These are phyloP conservation scores for Cinara cedri DNA, from an alignment of 2,888 invertebrate species.

Conservation along the genomic window DNA sequence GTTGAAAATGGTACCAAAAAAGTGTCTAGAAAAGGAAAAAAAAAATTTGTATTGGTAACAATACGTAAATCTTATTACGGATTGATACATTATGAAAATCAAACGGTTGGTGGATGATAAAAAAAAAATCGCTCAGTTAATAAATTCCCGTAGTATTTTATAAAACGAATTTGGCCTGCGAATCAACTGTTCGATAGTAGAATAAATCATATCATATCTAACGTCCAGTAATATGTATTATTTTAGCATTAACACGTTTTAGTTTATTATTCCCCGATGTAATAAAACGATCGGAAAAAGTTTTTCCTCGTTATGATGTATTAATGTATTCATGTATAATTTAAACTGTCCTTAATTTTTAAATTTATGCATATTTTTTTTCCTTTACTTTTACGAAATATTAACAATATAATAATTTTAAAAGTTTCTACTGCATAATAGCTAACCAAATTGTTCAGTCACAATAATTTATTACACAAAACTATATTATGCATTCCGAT, in stretches of 20 bases:
- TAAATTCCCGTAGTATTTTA: no score
- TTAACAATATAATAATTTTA: not conserved
- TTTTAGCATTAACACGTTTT: not conserved
- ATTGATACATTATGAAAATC: no score
- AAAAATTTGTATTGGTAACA: no score
- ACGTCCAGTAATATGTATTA: no score
- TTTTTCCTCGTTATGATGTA: not conserved
- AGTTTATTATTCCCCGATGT: not conserved
- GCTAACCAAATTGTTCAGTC: not conserved
- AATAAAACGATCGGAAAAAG: not conserved
- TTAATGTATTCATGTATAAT: conserved; percentile 1
- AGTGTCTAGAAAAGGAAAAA: no score
- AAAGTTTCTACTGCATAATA: not conserved
- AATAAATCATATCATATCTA: not conserved
- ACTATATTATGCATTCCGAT: no score
- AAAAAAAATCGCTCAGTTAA: no score
- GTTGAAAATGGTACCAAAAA: no score
- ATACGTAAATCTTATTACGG: no score
- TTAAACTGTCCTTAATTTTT: not conserved
- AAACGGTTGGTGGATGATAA: no score
- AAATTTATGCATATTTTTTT: not conserved
- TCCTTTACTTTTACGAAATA: not conserved
- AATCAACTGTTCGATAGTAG: not conserved
- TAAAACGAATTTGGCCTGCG: no score
- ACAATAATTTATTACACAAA: not conserved